Percentiles rank a stretch among this genome's conserved stretches.
These are phyloP conservation scores for Mastomys coucha DNA, from an alignment of 2,113 vertebrate species.

Conservation along the genomic window DNA sequence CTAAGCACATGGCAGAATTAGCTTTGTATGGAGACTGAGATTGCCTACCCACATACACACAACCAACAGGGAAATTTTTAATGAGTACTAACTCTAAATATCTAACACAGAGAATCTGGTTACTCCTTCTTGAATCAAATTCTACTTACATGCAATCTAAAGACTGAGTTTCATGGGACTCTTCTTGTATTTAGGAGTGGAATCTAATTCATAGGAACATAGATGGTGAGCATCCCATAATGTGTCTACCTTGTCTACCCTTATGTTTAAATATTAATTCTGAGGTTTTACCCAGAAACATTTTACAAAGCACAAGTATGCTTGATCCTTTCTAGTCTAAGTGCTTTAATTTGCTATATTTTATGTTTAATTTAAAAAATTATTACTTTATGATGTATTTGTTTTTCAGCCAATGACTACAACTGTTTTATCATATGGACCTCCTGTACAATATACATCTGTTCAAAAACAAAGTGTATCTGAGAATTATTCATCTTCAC, in stretches of 20 bases:
- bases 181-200: background rate
- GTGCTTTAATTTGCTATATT: background rate
- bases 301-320: background rate
- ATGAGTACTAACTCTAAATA: constrained; percentile 31
- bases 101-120: background rate
- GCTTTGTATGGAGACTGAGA: background rate
- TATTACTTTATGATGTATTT: constrained; percentile 18
- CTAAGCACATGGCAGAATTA: background rate
- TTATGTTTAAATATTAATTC: constrained; percentile 18
- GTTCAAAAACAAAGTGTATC: constrained; percentile 27
- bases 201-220: background rate
- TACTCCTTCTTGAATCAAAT: background rate
- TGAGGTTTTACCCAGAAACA: constrained; percentile 39
- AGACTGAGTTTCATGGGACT: background rate
- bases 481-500: constrained; percentile 35
- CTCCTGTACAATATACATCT: constrained; percentile 16
- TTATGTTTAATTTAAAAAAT: background rate
- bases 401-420: constrained; percentile 88
- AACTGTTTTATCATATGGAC: constrained; percentile 80
- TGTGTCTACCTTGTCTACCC: background rate
- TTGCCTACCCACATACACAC: background rate
- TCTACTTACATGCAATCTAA: background rate
- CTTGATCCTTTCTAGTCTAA: background rate
- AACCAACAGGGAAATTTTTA: background rate
- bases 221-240: background rate